Evolutionary conservation across 1,140 invertebrate genomes (phyloP).

Genomic region (Drosophila repletoides): DNA sequence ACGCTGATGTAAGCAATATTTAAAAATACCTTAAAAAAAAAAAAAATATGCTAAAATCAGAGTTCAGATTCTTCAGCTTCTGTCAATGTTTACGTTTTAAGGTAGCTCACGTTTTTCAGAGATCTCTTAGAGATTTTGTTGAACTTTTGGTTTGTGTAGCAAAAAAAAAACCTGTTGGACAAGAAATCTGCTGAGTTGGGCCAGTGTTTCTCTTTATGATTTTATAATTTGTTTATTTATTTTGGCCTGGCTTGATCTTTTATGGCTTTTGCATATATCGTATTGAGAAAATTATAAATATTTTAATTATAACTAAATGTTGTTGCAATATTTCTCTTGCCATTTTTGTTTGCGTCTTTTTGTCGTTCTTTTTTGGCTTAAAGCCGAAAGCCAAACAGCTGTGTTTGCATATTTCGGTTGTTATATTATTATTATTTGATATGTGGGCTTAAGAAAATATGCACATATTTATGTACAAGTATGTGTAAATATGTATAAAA

Average conservation of each 20-base stretch:
- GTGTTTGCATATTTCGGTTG: constrained; percentile 51
- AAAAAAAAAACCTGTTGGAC: constrained; percentile 64
- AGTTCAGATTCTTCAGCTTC: constrained; percentile 7
- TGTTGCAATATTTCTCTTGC: constrained; percentile 17
- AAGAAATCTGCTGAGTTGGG: constrained; percentile 43
- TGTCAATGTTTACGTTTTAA: constrained; percentile 17
- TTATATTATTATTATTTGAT: constrained; percentile 22
- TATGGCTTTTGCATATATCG: constrained; percentile 30
- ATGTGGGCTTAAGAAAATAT: constrained; percentile 3
- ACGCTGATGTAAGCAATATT: not conserved
- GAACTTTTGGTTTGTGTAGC: constrained; percentile 64
- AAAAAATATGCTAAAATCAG: no score
- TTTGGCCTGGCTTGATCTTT: constrained; percentile 30
- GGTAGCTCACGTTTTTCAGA: constrained; percentile 30
- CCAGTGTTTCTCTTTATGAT: constrained; percentile 12
- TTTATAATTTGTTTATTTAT: constrained; percentile 44
- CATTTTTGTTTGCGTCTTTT: constrained; percentile 17
- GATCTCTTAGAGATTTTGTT: constrained; percentile 52
- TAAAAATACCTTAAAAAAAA: not conserved
- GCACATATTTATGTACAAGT: constrained; percentile 4
- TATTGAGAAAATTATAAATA: constrained; percentile 22
- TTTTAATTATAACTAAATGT: constrained; percentile 51
- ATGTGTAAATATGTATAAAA: not conserved
- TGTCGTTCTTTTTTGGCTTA: constrained; percentile 2
- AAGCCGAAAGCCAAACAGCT: constrained; percentile 51